These are phyloP conservation scores for Vandiemenella viatica DNA, from an alignment of 2,888 invertebrate species.

Conservation along the genomic window DNA sequence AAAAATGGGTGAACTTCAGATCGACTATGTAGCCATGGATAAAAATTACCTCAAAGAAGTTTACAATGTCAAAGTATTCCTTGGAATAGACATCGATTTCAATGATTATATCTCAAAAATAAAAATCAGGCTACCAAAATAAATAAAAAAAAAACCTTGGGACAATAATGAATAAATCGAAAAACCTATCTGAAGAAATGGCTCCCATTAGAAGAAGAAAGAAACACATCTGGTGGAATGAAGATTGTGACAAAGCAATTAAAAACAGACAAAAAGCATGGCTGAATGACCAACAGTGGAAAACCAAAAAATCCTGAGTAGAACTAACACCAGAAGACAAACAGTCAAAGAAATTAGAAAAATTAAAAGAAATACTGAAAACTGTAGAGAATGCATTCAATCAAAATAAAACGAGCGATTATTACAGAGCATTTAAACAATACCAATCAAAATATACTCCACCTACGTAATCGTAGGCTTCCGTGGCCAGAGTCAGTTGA, in stretches of 20 bases:
- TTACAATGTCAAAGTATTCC: not conserved
- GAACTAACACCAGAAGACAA: not conserved
- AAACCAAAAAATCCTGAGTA: too few relatives aligned
- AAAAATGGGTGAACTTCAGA: not conserved
- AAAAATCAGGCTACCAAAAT: too few relatives aligned
- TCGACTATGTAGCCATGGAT: not conserved
- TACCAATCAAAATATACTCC: not conserved
- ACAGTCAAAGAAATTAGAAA: not conserved
- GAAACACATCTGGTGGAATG: not conserved
- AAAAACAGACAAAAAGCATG: not conserved
- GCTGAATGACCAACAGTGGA: too few relatives aligned
- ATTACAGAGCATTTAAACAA: not conserved
- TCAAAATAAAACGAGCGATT: not conserved
- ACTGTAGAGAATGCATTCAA: not conserved
- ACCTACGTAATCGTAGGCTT: too few relatives aligned
- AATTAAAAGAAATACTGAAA: not conserved
- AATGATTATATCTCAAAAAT: too few relatives aligned
- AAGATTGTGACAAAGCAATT: not conserved
- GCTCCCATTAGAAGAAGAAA: not conserved
- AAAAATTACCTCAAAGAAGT: not conserved
- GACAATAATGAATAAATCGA: too few relatives aligned
- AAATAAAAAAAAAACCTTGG: too few relatives aligned
- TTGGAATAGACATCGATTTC: not conserved
- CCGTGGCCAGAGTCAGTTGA: too few relatives aligned
- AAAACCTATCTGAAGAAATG: not conserved